Evolutionary conservation across 2,888 invertebrate species (phyloP).

Genomic region (Sinhomidia bicolor): DNA sequence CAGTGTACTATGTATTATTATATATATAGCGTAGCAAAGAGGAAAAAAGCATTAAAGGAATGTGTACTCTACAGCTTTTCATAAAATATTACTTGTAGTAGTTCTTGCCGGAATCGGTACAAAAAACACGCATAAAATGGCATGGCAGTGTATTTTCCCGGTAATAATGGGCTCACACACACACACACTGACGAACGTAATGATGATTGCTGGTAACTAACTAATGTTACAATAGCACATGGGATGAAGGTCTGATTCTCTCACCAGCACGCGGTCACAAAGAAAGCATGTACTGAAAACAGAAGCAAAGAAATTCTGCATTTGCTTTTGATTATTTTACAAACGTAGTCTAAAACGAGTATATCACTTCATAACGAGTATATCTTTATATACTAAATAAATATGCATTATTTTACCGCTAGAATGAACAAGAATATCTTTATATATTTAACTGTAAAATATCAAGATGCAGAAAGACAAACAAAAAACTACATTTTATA

Average conservation of each 20-base stretch:
- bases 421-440: no score
- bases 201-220: conserved; percentile 51
- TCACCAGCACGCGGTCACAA: conserved; percentile 6
- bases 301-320: neutral
- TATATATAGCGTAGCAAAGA: no score
- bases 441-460: no score
- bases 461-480: no score
- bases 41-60: no score
- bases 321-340: conserved; percentile 28
- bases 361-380: conserved; percentile 42
- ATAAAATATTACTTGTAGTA: neutral
- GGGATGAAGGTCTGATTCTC: neutral
- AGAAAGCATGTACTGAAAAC: no score
- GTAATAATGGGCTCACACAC: neutral
- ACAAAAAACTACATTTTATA: no score
- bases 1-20: no score
- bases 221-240: conserved; percentile 25
- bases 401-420: no score
- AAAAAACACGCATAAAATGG: neutral
- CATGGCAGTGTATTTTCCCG: neutral
- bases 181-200: conserved; percentile 6
- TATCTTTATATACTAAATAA: no score
- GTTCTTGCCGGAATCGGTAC: neutral
- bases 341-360: neutral
- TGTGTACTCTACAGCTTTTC: neutral